Base-by-base conservation (phyloP, 2,888 invertebrate genomes). In the Harmothoe impar region DNA sequence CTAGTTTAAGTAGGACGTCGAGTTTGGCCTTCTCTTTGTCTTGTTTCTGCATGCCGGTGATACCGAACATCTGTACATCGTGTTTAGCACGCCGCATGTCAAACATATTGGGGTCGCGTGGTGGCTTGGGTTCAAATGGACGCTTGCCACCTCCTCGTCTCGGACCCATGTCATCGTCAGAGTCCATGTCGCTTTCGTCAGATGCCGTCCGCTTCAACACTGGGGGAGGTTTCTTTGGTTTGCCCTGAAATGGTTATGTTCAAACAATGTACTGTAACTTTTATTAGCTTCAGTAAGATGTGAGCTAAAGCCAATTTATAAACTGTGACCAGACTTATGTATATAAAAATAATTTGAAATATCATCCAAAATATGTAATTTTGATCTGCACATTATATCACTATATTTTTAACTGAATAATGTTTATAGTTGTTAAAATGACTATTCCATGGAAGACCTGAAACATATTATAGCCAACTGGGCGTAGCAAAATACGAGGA, bases 21-120 rank as follows among this genome's bases (percentile, higher is more conserved):
- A 97, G 97, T 96, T 98, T 97, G n/a, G 98, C 98, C 95, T 97
- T 97, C 93, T 97, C 97, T 94, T 98, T 97, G 94, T 97, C 97
- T 17, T 96, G 96, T 0, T 97, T 96, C 91, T 97, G 97, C 90
- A 98, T 97, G 89, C 98, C 98, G 43, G 97, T 97, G 96, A 98
- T 97, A 54, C 98, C 98, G 95, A 98, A 98, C 94, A 97, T 98
- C 12, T 98, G 97, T 5, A 98, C 97, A 95, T 98, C 98, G 95
- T 97, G 97, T 89, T 98, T 97, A 0, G 97, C 97, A 94, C 96
- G 97, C 93, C 98, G 98, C 94, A 98, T 97, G 93, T 98, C 97
- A 92, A 97, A 94, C 29, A 77, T 23, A 17, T 77, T 77, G 5
- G 77, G 77, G 77, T 77, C 77, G 77, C 29, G 31, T 29, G 77